Conservation (phyloP, 2,797 vertebrate genomes). For the Mastacembelus armatus region DNA sequence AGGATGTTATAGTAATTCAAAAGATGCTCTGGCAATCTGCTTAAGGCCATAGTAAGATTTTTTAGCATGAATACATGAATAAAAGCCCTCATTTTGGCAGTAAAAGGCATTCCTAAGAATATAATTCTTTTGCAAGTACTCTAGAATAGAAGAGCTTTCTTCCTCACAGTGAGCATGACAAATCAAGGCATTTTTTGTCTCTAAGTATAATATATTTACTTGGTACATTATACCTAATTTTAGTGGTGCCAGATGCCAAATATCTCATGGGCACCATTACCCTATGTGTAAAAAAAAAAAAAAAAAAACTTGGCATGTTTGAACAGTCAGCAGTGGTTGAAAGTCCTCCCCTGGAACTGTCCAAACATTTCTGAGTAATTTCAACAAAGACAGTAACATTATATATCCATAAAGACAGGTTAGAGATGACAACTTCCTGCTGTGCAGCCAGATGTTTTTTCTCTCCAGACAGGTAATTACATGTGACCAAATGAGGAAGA, state of each 20-base stretch:
- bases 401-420: constrained; percentile 29
- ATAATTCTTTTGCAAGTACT: neutral
- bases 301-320: constrained; percentile 19
- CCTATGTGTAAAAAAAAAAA: too few species aligned
- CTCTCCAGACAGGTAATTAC: constrained; percentile 52
- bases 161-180: neutral
- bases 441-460: constrained; percentile 60
- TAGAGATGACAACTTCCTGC: constrained; percentile 46
- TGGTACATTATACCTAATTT: neutral
- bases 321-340: constrained; percentile 5
- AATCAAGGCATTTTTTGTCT: constrained; percentile 8
- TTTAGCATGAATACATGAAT: neutral
- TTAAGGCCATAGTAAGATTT: neutral
- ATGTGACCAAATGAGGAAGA: constrained; percentile 37
- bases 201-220: constrained; percentile 1
- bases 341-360: constrained; percentile 15
- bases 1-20: neutral
- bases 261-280: neutral
- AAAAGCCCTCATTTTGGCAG: neutral
- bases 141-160: neutral
- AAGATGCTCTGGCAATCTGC: neutral
- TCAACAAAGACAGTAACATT: constrained; percentile 33
- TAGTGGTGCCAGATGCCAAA: constrained; percentile 4
- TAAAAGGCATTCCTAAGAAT: neutral
- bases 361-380: constrained; percentile 23